These are phyloP conservation scores for Phyto melanocephala DNA, from an alignment of 2,888 invertebrate genomes.

Conservation along the genomic window DNA sequence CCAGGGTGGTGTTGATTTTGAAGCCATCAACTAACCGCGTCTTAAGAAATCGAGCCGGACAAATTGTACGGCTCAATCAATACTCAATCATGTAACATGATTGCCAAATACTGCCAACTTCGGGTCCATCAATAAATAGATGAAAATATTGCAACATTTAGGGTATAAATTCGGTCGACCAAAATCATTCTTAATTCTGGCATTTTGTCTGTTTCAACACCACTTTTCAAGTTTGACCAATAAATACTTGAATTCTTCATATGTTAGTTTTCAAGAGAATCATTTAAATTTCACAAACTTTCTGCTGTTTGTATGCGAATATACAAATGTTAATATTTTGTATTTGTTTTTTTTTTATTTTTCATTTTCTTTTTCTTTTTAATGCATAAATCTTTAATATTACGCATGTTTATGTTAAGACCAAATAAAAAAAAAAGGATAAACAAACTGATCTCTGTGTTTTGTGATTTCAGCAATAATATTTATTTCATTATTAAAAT, in stretches of 20 bases:
- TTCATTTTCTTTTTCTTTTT: conserved; percentile 5
- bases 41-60: too few species aligned
- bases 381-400: conserved; percentile 63
- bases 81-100: too few species aligned
- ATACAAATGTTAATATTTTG: conserved; percentile 31
- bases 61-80: too few species aligned
- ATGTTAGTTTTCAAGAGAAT: neutral
- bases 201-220: conserved; percentile 40
- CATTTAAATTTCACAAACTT: neutral
- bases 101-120: too few species aligned
- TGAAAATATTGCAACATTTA: too few species aligned
- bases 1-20: too few species aligned
- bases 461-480: conserved; percentile 29
- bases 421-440: neutral
- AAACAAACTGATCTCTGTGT: conserved; percentile 11
- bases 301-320: neutral
- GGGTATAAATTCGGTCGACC: neutral
- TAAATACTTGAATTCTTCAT: neutral
- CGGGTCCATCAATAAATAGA: too few species aligned
- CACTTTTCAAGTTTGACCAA: neutral
- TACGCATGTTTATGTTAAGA: conserved; percentile 43
- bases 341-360: conserved; percentile 4
- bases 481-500: conserved; percentile 63
- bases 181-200: neutral
- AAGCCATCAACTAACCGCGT: too few species aligned